Evolutionary conservation across 2,113 vertebrate species (phyloP).

Genomic region (Proterorhinus semilunaris): DNA sequence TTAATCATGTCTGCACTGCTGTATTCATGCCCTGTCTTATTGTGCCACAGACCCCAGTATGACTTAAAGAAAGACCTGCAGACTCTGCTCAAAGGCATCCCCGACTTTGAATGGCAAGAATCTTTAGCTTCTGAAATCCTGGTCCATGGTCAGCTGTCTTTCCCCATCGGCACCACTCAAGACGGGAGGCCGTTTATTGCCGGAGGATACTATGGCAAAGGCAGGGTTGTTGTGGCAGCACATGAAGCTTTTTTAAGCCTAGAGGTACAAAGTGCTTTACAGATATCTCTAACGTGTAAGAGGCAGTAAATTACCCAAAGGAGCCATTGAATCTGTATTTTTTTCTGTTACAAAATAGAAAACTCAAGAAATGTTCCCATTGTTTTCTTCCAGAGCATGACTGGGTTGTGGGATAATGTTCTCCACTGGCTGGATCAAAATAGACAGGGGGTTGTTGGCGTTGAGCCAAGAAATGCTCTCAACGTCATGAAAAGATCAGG

Average conservation of each 20-base stretch:
- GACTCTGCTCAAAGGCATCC: constrained; percentile 65
- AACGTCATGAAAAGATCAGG: constrained; percentile 2
- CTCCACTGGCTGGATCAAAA: constrained; percentile 77
- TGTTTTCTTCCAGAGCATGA: constrained; percentile 30
- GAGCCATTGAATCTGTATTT: no score
- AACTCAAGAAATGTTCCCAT: no score
- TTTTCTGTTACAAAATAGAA: no score
- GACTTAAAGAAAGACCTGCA: constrained; percentile 74
- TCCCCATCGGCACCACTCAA: constrained; percentile 66
- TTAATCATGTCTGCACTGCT: not conserved
- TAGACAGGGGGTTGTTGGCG: constrained; percentile 51
- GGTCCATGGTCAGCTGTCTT: constrained; percentile 73
- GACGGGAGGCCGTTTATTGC: constrained; percentile 64
- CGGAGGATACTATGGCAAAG: constrained; percentile 76
- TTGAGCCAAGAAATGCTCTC: constrained; percentile 15
- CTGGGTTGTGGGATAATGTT: constrained; percentile 69
- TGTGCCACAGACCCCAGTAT: constrained; percentile 60
- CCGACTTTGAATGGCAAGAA: constrained; percentile 58
- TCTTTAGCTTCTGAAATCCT: constrained; percentile 64
- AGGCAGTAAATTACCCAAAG: not conserved
- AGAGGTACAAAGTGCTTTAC: constrained; percentile 32
- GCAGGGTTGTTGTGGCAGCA: constrained; percentile 65
- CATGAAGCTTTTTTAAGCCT: constrained; percentile 63
- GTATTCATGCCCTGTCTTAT: not conserved
- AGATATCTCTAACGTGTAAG: not conserved